Conservation (phyloP, 2,797 vertebrate species). For the Malacoctenus gilli region DNA sequence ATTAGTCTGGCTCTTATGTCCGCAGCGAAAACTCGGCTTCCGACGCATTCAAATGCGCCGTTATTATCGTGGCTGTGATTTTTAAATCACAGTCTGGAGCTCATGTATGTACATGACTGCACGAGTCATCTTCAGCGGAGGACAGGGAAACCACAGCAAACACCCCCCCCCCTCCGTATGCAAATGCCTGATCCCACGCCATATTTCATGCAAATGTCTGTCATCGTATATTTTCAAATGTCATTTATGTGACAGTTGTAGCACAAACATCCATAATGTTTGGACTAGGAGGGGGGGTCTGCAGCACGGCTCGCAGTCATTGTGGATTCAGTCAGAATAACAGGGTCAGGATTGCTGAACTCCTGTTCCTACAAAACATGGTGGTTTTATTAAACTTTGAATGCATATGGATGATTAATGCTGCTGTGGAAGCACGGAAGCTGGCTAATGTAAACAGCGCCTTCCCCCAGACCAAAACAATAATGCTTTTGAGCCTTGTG, state of each 20-base stretch:
- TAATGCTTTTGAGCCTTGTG: conserved; percentile 26
- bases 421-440: conserved; percentile 30
- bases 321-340: conserved; percentile 59
- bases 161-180: conserved; percentile 35
- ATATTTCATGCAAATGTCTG: conserved; percentile 64
- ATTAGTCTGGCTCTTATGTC: conserved; percentile 4
- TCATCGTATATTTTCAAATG: conserved; percentile 61
- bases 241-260: conserved; percentile 65
- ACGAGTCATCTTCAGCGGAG: conserved; percentile 37
- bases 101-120: conserved; percentile 25
- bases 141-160: conserved; percentile 36
- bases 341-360: conserved; percentile 52
- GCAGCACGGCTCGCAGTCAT: conserved; percentile 47
- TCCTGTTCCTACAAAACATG: conserved; percentile 42
- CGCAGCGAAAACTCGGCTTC: conserved; percentile 2
- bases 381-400: conserved; percentile 61
- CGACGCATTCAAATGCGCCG: not conserved
- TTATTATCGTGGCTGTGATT: conserved; percentile 15
- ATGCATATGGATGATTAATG: conserved; percentile 51
- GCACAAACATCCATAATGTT: conserved; percentile 62
- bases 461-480: conserved; percentile 10
- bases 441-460: conserved; percentile 19
- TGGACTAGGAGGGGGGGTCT: conserved; percentile 47
- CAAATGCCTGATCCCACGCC: conserved; percentile 43
- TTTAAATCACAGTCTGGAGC: not conserved